Base-by-base conservation (phyloP, 2,797 vertebrate genomes). In the Mastacembelus armatus region DNA sequence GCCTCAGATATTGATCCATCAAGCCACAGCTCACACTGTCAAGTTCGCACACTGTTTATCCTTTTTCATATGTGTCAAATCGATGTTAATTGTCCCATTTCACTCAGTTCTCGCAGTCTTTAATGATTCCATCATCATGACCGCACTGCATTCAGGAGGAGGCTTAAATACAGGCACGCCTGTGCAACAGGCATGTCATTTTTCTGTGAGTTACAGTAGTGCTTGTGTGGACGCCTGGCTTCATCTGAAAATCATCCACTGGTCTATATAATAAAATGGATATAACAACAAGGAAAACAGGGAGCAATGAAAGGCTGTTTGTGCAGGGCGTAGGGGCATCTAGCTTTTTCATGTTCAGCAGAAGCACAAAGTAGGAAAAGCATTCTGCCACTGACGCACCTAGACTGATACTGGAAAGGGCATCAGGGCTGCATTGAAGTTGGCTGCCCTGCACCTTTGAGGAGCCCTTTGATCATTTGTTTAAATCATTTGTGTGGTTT, bases 101-200 rank as follows among this genome's bases (percentile, higher is more conserved):
- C 59, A 42, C 51, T 58, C 38, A 29, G 26, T 24, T 64, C 33
- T 26, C 22, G 11, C 47, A 33, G 56, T 57, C 43, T 21, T 52
- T 38, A 61, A 65, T 73, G 56, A 50, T 65, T 76, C 67, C 30
- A 66, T 78, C 71, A 49, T 15, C 29, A 2, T 22, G 49, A 22
- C 4, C 11, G 68, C 50, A 59, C 52, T 22, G 75, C 58, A 11
- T 47, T 12, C 27, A 26, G 32, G 22, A 49, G 11, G 2, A 15
- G 32, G 36, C 21, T 47, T 14, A 32, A 7, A 35, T 7, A 4
- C 50, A 21, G 73, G 38, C 70, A 69, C 65, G 85, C 56, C 66
- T 78, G 81, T 44, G 87, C 87, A 87, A 88, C 87, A 87, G 85
- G 85, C 85, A 68, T 61, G 66, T 36, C 54, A 19, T 24, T 19